A percentile compares a stretch with the other conserved stretches of the same genome.
These are phyloP conservation scores for Dryocosmus kuriphilus DNA, from an alignment of 2,888 invertebrate species.

Conservation along the genomic window DNA sequence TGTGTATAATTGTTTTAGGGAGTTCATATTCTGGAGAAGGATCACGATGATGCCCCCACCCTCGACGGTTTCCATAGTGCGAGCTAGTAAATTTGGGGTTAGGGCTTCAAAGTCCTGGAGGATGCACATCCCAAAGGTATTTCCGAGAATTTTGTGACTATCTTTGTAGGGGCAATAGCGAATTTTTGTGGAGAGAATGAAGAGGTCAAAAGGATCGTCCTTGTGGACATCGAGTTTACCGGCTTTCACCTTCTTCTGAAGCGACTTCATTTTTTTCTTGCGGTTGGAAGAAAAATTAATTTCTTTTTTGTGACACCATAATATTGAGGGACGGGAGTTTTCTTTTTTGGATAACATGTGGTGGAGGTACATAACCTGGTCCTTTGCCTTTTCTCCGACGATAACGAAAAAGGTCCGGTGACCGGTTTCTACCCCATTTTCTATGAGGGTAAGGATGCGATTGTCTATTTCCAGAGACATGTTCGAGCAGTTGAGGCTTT, in stretches of 20 bases:
- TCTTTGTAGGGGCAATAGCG: constrained; percentile 98
- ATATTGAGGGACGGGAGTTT: constrained; percentile 93
- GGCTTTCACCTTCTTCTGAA: constrained; percentile 90
- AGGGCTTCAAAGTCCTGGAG: constrained; percentile 98
- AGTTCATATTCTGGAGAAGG: constrained; percentile 90
- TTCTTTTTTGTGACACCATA: constrained; percentile 98
- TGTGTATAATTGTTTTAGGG: constrained; percentile 95
- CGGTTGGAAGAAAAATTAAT: constrained; percentile 85
- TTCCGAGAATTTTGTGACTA: constrained; percentile 98
- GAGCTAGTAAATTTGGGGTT: constrained; percentile 96
- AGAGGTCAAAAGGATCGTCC: constrained; percentile 97
- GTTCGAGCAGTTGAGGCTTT: constrained; percentile 68
- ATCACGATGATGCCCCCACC: constrained; percentile 96
- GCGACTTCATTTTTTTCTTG: constrained; percentile 92
- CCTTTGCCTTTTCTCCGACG: constrained; percentile 96
- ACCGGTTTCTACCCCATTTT: constrained; percentile 94
- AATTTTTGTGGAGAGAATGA: constrained; percentile 96
- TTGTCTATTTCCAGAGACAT: constrained; percentile 98
- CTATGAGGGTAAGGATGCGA: constrained; percentile 95
- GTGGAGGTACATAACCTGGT: constrained; percentile 97
- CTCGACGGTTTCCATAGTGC: constrained; percentile 98
- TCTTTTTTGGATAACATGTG: constrained; percentile 98
- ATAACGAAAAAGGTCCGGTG: constrained; percentile 97
- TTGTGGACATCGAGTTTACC: constrained; percentile 94
- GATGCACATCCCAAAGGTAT: constrained; percentile 97